These are phyloP conservation scores for Cephus nigrinus DNA, from an alignment of 2,888 invertebrate genomes.

Conservation along the genomic window DNA sequence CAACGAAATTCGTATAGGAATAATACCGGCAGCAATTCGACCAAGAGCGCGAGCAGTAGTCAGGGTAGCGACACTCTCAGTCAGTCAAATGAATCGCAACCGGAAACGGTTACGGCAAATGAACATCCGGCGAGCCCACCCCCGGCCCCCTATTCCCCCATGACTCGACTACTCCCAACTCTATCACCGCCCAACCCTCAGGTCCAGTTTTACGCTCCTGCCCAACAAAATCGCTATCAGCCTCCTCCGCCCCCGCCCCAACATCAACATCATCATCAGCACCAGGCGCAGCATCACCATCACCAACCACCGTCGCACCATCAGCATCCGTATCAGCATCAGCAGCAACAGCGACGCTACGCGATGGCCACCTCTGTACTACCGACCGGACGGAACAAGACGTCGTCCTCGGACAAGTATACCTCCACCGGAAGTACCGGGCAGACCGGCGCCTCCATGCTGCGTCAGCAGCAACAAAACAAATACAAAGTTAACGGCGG, in stretches of 20 bases:
- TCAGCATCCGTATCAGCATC: conserved; percentile 28
- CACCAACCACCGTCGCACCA: conserved; percentile 29
- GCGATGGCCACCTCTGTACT: conserved; percentile 25
- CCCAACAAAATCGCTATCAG: conserved; percentile 47
- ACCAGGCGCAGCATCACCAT: conserved; percentile 40
- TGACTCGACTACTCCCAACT: conserved; percentile 56
- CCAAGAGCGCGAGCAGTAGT: too few species aligned
- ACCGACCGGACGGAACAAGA: conserved; percentile 12
- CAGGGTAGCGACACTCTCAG: neutral
- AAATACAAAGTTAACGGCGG: conserved; percentile 58
- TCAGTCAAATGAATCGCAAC: neutral
- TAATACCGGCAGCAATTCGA: conserved; percentile 26
- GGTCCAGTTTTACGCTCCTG: conserved; percentile 57
- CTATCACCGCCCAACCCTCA: conserved; percentile 58
- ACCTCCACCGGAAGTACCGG: conserved; percentile 26
- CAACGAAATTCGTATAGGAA: conserved; percentile 19
- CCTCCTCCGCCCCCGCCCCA: conserved; percentile 40
- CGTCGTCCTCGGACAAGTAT: conserved; percentile 40
- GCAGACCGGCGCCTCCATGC: conserved; percentile 30
- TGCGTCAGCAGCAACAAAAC: conserved; percentile 35
- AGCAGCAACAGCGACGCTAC: conserved; percentile 30
- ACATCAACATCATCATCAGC: conserved; percentile 38
- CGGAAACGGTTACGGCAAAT: conserved; percentile 16
- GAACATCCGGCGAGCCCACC: conserved; percentile 49
- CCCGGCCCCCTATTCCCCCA: conserved; percentile 54